Percentiles rank a stretch among this genome's conserved stretches.
Conservation (phyloP, 2,888 invertebrate species). For the Tanypteryx hageni region DNA sequence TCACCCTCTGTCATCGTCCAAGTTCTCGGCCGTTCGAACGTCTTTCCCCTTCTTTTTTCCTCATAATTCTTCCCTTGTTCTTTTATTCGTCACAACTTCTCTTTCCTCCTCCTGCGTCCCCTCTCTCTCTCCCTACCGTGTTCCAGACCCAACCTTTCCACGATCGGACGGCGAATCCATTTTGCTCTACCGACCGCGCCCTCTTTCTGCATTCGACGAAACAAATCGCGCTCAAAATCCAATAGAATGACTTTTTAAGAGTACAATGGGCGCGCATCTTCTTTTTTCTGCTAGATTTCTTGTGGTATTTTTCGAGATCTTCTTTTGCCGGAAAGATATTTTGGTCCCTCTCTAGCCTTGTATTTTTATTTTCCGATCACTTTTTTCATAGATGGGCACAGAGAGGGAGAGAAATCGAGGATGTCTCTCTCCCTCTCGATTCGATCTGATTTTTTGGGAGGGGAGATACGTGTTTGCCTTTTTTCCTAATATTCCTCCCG, state of each 20-base stretch:
- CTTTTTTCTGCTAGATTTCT: too few species aligned
- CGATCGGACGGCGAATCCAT: neutral
- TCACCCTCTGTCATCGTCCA: neutral
- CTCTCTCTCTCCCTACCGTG: neutral
- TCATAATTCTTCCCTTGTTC: neutral
- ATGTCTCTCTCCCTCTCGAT: too few species aligned
- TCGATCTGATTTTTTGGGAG: too few species aligned
- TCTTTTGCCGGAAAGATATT: too few species aligned
- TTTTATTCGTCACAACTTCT: neutral
- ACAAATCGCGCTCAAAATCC: neutral
- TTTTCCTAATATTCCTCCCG: constrained; percentile 15
- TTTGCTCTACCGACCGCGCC: neutral
- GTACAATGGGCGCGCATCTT: too few species aligned
- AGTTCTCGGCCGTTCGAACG: neutral
- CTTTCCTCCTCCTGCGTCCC: neutral
- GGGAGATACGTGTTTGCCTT: too few species aligned
- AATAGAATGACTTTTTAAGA: neutral
- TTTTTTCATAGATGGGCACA: too few species aligned
- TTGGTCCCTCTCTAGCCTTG: too few species aligned
- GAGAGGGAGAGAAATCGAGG: too few species aligned
- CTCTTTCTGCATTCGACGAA: neutral
- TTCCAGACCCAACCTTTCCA: neutral
- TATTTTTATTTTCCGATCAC: too few species aligned
- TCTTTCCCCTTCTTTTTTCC: neutral
- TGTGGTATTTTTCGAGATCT: too few species aligned